Evolutionary conservation across 2,888 invertebrate genomes (phyloP).

Genomic region (Cantharis flavilabris): DNA sequence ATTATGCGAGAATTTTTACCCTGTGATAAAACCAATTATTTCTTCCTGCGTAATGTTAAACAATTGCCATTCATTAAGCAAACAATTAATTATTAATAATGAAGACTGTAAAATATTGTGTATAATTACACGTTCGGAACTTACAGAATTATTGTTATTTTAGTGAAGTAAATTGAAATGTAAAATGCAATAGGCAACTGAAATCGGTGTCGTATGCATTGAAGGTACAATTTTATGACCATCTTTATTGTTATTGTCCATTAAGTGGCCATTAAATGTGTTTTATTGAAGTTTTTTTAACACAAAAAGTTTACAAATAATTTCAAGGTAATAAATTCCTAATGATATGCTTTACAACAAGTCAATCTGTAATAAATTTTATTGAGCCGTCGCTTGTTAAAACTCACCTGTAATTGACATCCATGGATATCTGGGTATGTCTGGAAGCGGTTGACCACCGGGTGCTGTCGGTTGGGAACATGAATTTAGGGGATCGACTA

Average conservation of each 20-base stretch:
- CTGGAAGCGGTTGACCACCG: conserved; percentile 85
- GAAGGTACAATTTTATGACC: conserved; percentile 47
- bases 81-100: neutral
- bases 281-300: conserved; percentile 50
- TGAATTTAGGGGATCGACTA: conserved; percentile 80
- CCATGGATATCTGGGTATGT: conserved; percentile 94
- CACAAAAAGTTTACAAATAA: conserved; percentile 26
- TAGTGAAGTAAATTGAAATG: conserved; percentile 19
- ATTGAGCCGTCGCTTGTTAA: neutral
- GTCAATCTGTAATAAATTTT: neutral
- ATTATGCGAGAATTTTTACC: neutral
- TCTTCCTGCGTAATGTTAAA: neutral
- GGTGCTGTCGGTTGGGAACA: conserved; percentile 71
- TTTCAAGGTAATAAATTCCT: conserved; percentile 19
- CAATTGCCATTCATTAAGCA: neutral
- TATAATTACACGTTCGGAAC: conserved; percentile 1
- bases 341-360: neutral
- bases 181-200: conserved; percentile 23
- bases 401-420: conserved; percentile 94
- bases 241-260: conserved; percentile 53
- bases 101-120: neutral
- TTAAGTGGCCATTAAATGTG: conserved; percentile 52
- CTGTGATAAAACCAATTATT: neutral
- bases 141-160: neutral
- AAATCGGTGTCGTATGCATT: conserved; percentile 35